phyloP scores from a whole-genome alignment of 2,888 invertebrate species.

The Osmoderma eremita region DNA sequence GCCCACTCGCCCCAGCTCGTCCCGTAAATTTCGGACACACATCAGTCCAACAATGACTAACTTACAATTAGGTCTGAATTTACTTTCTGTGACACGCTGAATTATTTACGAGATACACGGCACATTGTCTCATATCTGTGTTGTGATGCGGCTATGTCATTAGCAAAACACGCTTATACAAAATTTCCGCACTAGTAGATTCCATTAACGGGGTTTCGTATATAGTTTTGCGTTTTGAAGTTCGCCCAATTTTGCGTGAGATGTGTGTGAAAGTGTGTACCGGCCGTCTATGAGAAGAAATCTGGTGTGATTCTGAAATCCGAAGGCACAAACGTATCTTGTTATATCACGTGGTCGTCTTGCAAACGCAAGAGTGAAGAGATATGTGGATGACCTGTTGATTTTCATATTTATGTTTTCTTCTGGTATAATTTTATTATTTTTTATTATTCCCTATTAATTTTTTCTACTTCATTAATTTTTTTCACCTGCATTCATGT shows the following conservation, averaged over 20 bases:
- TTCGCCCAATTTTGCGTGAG: constrained; percentile 22
- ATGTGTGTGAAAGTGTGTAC: constrained; percentile 12
- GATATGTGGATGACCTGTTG: not conserved
- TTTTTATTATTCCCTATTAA: not conserved
- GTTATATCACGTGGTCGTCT: not conserved
- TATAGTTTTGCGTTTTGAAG: constrained; percentile 15
- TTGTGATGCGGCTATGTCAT: constrained; percentile 1
- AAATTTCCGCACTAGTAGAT: constrained; percentile 45
- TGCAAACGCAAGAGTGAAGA: not conserved
- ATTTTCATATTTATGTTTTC: not conserved
- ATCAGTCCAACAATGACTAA: constrained; percentile 50
- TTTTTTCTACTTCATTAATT: too few relatives aligned
- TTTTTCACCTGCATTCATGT: too few relatives aligned
- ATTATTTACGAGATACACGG: constrained; percentile 30
- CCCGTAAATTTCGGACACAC: constrained; percentile 47
- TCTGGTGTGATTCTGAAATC: constrained; percentile 13
- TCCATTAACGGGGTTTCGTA: constrained; percentile 38
- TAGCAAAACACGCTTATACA: constrained; percentile 35
- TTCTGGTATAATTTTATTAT: constrained; percentile 9
- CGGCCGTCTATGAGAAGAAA: constrained; percentile 1
- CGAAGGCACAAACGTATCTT: not conserved
- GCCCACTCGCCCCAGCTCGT: constrained; percentile 44
- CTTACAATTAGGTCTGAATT: constrained; percentile 48
- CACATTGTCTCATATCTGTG: not conserved
- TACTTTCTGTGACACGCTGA: constrained; percentile 40